Evolutionary conservation across 2,113 vertebrate species (phyloP), one percentile per base, ranked within the genome.

Genomic region (Aythya baeri): DNA sequence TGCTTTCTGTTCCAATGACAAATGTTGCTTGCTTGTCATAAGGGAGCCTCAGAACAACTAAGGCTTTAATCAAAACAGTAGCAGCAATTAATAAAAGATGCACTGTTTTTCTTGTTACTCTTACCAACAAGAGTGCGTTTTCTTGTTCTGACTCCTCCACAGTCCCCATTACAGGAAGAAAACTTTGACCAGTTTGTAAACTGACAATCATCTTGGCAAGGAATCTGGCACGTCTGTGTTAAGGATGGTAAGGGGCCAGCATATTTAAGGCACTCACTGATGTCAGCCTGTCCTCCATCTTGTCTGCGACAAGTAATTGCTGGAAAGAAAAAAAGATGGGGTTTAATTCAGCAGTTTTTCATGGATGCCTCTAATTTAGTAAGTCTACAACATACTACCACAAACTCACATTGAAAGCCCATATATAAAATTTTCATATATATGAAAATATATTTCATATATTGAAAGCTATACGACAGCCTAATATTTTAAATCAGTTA

Each of bases 141-240:
- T 88, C 99, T 98, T 82, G 99, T 99, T 88, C 99, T 98, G 87
- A 99, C 99, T 73, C 99, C 99, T 59, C 99, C 99, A n/a, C 99
- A 99, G 96, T 99, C 99, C 66, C 99, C 98, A 32, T 98, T 99
- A 96, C 99, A 99, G 31, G 99, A 97, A 61, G 99, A 99, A 98
- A 99, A 99, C 96, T 99, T 99, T 95, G 99, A 99, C 99, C 99
- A 99, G 98, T 91, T 99, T 21, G 99, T 99, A 87, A 99, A 98
- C 94, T 99, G 99, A 97, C 99, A 99, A 96, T 99, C 99, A 7
- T 99, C 99, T 96, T 99, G 98, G 98, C 99, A 99, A 77, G 99
- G 99, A 62, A 99, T 98, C 96, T 99, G 99, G 97, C 99, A 99
- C 23, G 74, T 97, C 93, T 99, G 99, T 72, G 98, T 99, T 97